A percentile compares a stretch with the other conserved stretches of the same genome.
These are phyloP conservation scores for Drosophila pegasa DNA, from an alignment of 2,888 invertebrate species.

Conservation along the genomic window DNA sequence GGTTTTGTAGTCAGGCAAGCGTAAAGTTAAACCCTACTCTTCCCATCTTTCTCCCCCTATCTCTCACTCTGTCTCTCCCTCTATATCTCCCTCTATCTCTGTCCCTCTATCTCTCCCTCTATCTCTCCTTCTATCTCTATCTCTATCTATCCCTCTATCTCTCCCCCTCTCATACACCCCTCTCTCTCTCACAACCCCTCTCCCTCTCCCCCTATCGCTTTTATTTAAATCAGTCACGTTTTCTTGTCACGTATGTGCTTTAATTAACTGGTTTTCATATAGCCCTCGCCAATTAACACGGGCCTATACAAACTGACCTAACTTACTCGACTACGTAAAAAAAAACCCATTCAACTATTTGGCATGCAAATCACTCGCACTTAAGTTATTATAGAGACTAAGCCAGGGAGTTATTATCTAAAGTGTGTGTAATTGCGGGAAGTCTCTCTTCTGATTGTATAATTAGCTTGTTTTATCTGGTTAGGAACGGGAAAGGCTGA, in stretches of 20 bases:
- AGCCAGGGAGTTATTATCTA: background rate
- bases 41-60: too few species aligned
- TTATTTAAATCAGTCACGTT: conserved; percentile 20
- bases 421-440: background rate
- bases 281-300: conserved; percentile 8
- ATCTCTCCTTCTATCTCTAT: background rate
- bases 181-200: background rate
- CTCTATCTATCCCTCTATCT: too few species aligned
- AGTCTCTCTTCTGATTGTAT: too few species aligned
- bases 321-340: conserved; percentile 10
- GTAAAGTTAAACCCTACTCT: too few species aligned
- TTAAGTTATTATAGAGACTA: background rate
- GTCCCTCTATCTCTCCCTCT: too few species aligned
- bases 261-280: background rate
- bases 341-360: conserved; percentile 7
- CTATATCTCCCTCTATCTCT: too few species aligned
- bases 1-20: conserved; percentile 25
- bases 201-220: background rate
- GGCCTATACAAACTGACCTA: background rate
- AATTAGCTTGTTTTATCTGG: background rate
- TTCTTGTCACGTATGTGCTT: conserved; percentile 15
- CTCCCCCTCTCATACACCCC: too few species aligned
- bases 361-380: conserved; percentile 25
- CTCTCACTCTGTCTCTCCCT: too few species aligned
- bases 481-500: background rate